phyloP scores from a whole-genome alignment of 1,140 invertebrate species.

The Lepidotrigona ventralis region DNA sequence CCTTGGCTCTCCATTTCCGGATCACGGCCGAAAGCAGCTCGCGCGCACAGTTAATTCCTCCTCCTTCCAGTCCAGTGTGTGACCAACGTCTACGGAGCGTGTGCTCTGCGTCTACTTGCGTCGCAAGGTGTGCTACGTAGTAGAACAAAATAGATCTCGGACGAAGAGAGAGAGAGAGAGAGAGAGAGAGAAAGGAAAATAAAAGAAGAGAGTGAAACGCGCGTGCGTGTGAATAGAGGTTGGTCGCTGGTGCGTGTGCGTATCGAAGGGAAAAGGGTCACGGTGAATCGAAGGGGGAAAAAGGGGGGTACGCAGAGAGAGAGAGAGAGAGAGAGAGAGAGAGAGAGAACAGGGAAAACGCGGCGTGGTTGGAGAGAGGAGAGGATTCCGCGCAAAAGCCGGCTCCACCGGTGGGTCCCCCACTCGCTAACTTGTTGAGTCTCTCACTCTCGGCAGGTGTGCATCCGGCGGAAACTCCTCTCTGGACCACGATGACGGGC shows the following conservation, averaged over 20 bases:
- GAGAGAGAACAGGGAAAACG: too few species aligned
- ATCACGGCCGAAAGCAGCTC: background rate
- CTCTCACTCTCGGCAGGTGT: constrained; percentile 54
- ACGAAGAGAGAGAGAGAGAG: background rate
- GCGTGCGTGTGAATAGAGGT: constrained; percentile 23
- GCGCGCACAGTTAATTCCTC: background rate
- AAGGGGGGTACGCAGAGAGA: background rate
- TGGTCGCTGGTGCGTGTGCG: constrained; percentile 16
- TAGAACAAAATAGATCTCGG: too few species aligned
- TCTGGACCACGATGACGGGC: constrained; percentile 34
- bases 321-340: too few species aligned
- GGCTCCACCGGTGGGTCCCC: constrained; percentile 43
- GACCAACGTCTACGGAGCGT: background rate
- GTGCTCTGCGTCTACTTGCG: background rate
- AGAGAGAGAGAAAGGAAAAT: background rate
- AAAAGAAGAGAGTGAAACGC: background rate
- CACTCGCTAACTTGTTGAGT: constrained; percentile 72
- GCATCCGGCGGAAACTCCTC: background rate
- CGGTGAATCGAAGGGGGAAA: constrained; percentile 12
- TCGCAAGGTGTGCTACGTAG: background rate
- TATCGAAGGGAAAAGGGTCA: constrained; percentile 4
- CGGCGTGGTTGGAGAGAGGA: background rate
- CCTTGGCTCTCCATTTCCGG: background rate
- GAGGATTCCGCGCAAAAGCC: constrained; percentile 53
- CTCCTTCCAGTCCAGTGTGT: background rate